phyloP scores from a whole-genome alignment of 2,797 vertebrate genomes.

The Amniataba percoides region DNA sequence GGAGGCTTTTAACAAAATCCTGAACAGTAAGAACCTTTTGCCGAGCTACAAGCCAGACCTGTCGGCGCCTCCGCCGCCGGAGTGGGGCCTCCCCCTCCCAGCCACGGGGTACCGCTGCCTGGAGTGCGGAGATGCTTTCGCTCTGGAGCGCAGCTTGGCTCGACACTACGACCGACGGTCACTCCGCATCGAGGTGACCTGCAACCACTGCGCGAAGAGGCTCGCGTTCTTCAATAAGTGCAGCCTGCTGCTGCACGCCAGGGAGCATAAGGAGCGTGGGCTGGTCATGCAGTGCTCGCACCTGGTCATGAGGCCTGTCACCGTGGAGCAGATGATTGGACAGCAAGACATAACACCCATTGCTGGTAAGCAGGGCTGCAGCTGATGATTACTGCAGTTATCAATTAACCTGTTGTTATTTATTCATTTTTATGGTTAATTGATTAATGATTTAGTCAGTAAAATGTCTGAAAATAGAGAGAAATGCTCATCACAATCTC shows the following conservation, averaged over 20 bases:
- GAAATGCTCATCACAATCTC: neutral
- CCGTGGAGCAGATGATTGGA: constrained; percentile 97
- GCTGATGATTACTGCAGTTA: neutral
- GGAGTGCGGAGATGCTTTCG: constrained; percentile 96
- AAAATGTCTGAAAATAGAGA: neutral
- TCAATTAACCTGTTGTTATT: neutral
- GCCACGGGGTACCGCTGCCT: constrained; percentile 94
- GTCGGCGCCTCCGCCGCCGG: constrained; percentile 85
- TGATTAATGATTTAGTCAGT: neutral
- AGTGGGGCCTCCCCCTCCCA: constrained; percentile 91
- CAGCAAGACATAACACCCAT: constrained; percentile 93
- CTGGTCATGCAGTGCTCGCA: constrained; percentile 99
- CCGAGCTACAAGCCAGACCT: constrained; percentile 97
- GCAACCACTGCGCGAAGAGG: constrained; percentile 96
- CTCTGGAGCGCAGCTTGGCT: constrained; percentile 94
- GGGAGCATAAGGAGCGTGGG: constrained; percentile 98
- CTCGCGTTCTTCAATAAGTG: constrained; percentile 99
- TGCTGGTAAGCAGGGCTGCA: constrained; percentile 73
- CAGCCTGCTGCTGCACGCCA: constrained; percentile 95
- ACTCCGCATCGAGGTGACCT: constrained; percentile 97
- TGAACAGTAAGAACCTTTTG: constrained; percentile 96
- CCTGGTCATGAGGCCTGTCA: constrained; percentile 95
- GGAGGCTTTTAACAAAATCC: constrained; percentile 97
- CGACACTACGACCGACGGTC: constrained; percentile 97
- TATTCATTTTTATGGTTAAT: neutral